A percentile compares a stretch with the other conserved stretches of the same genome.
phyloP scores from a whole-genome alignment of 2,113 vertebrate species.

The Prunella himalayana region DNA sequence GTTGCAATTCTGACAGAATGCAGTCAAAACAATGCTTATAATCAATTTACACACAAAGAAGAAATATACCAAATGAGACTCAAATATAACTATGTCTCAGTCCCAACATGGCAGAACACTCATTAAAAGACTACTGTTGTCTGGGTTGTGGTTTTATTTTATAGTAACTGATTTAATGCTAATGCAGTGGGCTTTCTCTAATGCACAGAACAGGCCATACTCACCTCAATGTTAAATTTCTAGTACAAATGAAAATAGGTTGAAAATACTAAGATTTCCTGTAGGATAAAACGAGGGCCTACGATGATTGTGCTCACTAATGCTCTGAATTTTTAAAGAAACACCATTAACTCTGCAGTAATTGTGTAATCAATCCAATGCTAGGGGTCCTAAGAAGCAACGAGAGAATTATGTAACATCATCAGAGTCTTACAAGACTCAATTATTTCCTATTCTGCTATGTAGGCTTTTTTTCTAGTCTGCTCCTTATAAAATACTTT shows the following conservation, averaged over 20 bases:
- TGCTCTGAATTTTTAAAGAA: background rate
- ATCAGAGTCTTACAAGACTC: background rate
- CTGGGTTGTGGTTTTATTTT: accelerated
- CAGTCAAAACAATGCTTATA: background rate
- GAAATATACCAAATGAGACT: background rate
- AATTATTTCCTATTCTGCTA: background rate
- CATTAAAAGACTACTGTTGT: background rate
- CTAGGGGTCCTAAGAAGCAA: background rate
- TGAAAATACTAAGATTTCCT: background rate
- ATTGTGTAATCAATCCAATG: background rate
- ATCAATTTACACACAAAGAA: background rate
- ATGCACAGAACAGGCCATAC: background rate
- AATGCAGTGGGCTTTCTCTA: background rate
- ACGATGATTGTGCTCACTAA: background rate
- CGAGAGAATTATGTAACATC: background rate
- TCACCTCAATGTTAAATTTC: background rate
- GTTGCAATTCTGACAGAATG: background rate
- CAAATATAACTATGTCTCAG: background rate
- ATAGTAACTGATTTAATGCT: background rate
- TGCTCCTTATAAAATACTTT: background rate
- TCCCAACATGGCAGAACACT: background rate
- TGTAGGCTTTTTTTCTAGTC: background rate
- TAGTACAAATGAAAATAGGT: background rate
- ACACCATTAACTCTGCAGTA: background rate
- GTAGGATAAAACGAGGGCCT: background rate